phyloP scores from a whole-genome alignment of 2,888 invertebrate genomes.

The Brenthis ino region DNA sequence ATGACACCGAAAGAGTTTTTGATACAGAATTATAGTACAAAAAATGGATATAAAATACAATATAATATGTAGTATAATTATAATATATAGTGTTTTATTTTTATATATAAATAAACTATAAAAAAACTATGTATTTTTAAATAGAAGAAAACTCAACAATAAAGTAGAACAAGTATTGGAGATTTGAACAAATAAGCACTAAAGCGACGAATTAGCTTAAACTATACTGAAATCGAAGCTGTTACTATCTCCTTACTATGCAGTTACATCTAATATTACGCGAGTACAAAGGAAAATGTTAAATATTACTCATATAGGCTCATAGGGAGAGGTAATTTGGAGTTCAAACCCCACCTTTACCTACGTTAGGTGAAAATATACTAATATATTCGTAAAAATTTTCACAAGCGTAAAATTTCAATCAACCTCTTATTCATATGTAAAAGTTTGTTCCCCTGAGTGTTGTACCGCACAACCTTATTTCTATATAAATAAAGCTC shows the following conservation, averaged over 20 bases:
- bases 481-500: slow-evolving; percentile 13
- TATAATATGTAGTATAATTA: too few relatives aligned
- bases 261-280: background rate
- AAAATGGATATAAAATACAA: too few relatives aligned
- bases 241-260: background rate
- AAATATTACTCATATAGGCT: background rate
- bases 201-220: too few relatives aligned
- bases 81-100: too few relatives aligned
- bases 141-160: too few relatives aligned
- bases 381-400: slow-evolving; percentile 73
- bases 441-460: slow-evolving; percentile 57
- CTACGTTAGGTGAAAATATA: slow-evolving; percentile 38
- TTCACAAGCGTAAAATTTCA: slow-evolving; percentile 54
- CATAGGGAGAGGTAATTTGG: slow-evolving; percentile 9
- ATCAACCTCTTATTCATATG: slow-evolving; percentile 77
- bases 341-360: slow-evolving; percentile 18
- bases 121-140: too few relatives aligned
- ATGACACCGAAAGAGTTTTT: too few relatives aligned
- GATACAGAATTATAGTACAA: too few relatives aligned
- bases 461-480: slow-evolving; percentile 29
- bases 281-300: background rate
- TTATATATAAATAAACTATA: too few relatives aligned
- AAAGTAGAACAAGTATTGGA: too few relatives aligned
- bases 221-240: too few relatives aligned
- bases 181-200: too few relatives aligned